Conservation (phyloP, 2,113 vertebrate genomes). For the Ptychochromis oligacanthus region DNA sequence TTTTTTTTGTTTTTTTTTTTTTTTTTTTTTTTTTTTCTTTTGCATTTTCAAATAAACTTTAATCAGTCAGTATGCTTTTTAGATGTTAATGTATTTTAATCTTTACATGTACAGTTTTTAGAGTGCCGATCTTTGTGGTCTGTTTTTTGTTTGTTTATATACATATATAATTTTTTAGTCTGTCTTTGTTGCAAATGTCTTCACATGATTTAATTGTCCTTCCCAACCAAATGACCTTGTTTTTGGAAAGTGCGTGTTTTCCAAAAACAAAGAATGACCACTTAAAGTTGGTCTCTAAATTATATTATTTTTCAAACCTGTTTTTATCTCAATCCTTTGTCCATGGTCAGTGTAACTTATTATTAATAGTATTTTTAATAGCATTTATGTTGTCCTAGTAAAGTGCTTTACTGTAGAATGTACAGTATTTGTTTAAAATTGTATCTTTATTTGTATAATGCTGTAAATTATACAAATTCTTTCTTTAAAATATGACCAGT, state of each 20-base stretch:
- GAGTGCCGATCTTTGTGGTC: neutral
- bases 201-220: neutral
- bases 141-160: neutral
- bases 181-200: neutral
- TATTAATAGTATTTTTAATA: constrained; percentile 34
- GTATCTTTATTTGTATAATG: constrained; percentile 60
- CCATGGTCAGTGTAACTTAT: constrained; percentile 50
- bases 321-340: constrained; percentile 24
- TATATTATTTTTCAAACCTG: constrained; percentile 27
- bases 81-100: constrained; percentile 37
- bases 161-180: accelerated
- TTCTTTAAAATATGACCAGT: constrained; percentile 34
- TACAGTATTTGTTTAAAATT: constrained; percentile 74
- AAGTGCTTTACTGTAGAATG: constrained; percentile 68
- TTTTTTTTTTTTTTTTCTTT: neutral
- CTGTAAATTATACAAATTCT: constrained; percentile 62
- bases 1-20: neutral
- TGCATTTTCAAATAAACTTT: constrained; percentile 18
- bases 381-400: neutral
- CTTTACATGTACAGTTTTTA: constrained; percentile 53
- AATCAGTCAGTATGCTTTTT: constrained; percentile 26
- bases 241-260: constrained; percentile 2
- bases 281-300: constrained; percentile 61
- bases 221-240: constrained; percentile 54
- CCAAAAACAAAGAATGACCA: constrained; percentile 39